Base-by-base conservation (phyloP, 2,113 vertebrate genomes). In the Murina feae region DNA sequence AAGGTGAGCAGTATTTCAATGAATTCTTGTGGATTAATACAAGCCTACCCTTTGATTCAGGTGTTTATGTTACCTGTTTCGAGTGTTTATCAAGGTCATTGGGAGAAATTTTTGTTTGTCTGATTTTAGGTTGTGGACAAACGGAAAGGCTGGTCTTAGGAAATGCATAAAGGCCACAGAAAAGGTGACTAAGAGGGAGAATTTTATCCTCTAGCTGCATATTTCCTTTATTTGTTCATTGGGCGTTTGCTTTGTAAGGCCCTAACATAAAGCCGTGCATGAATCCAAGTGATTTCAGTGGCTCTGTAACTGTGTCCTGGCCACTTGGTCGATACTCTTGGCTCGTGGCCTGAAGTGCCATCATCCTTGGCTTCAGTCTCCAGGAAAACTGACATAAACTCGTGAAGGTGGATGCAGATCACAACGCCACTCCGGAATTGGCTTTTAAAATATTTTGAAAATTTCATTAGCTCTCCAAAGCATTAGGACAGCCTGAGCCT, bases 361-460 rank as follows among this genome's bases (percentile, higher is more conserved):
- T 91, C 72, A 84, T 37, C 49, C 66, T 74, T 95, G 81, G 76
- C 55, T 94, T 81, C 55, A 42, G 32, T 49, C 47, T 92, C 49
- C 44, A 79, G 89, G 81, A 96, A 81, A 82, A 39, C 51, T 8
- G 95, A 92, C n/a, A 28, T 71, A 92, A 76, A 76, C 80, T 92
- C 39, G 32, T 49, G 72, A 65, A 79, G 72, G 78, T 81, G n/a
- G 88, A 84, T 32, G 60, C 47, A 82, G 81, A 88, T 88, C 88
- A 96, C 92, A 95, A 95, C 74, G 37, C 63, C 49, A 84, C 85
- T 51, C 42, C 16, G 82, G 71, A 92, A 23, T 21, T 78, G 71
- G 51, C 71, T 96, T 96, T 93, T 90, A 97, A 95, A 93, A 90
- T 49, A 78, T 68, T 97, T 78, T 95, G 89, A 86, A 95, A 96